Evolutionary conservation across 2,888 invertebrate species (phyloP).

Genomic region (Melipona bicolor): DNA sequence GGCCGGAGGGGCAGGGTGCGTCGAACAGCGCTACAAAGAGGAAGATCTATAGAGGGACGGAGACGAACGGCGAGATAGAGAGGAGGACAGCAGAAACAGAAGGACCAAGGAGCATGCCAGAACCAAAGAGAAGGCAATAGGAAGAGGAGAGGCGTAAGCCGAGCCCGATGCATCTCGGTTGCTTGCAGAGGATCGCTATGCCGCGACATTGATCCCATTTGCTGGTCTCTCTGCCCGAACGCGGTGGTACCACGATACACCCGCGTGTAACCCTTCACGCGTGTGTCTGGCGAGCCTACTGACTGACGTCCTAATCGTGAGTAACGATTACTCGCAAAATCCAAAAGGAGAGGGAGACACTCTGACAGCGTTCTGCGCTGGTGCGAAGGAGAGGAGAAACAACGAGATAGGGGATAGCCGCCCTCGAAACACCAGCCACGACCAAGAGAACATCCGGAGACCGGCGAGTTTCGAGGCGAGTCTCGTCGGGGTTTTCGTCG

Average conservation of each 20-base stretch:
- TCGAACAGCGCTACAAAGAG: constrained; percentile 43
- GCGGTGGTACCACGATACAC: constrained; percentile 50
- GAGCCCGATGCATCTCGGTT: constrained; percentile 63
- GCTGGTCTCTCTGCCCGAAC: constrained; percentile 58
- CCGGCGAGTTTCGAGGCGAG: constrained; percentile 4
- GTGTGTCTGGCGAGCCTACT: not conserved
- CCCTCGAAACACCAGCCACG: not conserved
- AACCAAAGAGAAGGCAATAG: constrained; percentile 32
- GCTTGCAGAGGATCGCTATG: constrained; percentile 63
- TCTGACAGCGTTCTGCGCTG: no score
- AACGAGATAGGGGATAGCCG: not conserved
- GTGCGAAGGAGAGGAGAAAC: not conserved
- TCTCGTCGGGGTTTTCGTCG: constrained; percentile 52
- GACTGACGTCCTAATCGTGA: not conserved
- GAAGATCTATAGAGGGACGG: constrained; percentile 28
- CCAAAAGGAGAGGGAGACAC: not conserved
- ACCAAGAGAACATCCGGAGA: not conserved
- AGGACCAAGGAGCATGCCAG: constrained; percentile 54
- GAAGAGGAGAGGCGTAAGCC: constrained; percentile 45
- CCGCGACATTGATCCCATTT: constrained; percentile 68
- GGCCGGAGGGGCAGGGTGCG: constrained; percentile 13
- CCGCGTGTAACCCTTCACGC: not conserved
- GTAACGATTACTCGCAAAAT: not conserved
- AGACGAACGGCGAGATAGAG: not conserved
- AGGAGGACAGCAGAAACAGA: constrained; percentile 27